phyloP scores from a whole-genome alignment of 2,888 invertebrate genomes.

The Microchrysa polita region DNA sequence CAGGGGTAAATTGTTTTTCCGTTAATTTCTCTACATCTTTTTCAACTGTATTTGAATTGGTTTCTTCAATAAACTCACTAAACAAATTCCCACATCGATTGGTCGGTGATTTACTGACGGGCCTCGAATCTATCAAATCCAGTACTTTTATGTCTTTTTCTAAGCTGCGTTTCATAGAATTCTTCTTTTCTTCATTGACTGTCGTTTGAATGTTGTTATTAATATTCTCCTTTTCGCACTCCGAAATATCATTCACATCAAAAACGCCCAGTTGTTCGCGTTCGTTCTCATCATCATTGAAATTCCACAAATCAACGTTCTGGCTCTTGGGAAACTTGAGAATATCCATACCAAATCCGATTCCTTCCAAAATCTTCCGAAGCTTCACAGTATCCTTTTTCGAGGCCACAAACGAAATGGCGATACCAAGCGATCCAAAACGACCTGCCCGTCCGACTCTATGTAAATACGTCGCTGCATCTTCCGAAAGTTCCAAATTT shows the following conservation, averaged over 20 bases:
- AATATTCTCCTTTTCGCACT: conserved; percentile 26
- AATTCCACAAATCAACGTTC: conserved; percentile 52
- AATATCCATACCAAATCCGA: conserved; percentile 67
- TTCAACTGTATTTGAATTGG: not conserved
- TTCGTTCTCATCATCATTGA: conserved; percentile 37
- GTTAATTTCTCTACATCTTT: not conserved
- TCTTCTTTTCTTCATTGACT: not conserved
- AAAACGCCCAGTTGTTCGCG: conserved; percentile 30
- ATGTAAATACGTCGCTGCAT: conserved; percentile 88
- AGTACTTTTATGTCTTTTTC: conserved; percentile 24
- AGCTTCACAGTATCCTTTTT: conserved; percentile 72
- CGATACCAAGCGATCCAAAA: conserved; percentile 86
- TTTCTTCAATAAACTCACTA: conserved; percentile 22
- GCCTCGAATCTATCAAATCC: conserved; percentile 21
- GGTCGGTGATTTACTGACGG: not conserved
- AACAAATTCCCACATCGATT: conserved; percentile 27
- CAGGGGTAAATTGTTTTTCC: not conserved
- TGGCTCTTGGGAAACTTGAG: conserved; percentile 64
- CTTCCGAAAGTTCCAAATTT: conserved; percentile 87
- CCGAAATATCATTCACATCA: conserved; percentile 51
- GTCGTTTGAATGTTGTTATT: conserved; percentile 3
- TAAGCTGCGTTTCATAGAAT: not conserved
- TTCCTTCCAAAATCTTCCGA: conserved; percentile 67
- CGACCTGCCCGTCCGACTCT: conserved; percentile 95
- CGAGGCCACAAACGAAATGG: conserved; percentile 77